A percentile compares a stretch with the other conserved stretches of the same genome.
phyloP scores from a whole-genome alignment of 23 tunicate genomes.

The Aplidium turbinatum region DNA sequence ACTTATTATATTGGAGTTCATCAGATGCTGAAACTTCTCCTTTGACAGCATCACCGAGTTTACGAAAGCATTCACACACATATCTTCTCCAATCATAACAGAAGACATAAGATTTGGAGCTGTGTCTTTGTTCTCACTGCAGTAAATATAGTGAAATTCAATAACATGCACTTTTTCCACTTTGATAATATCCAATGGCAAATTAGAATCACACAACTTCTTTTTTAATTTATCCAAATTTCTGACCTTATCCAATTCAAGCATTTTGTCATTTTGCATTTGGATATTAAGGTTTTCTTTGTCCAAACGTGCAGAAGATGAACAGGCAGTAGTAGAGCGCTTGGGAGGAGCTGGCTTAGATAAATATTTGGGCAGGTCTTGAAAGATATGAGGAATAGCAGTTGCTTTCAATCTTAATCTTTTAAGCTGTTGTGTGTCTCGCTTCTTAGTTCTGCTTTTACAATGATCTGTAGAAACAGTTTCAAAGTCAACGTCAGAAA shows the following conservation, averaged over 20 bases:
- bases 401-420: neutral
- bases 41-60: constrained; percentile 7
- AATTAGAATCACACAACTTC: neutral
- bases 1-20: neutral
- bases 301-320: constrained; percentile 1
- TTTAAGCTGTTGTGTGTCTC: constrained; percentile 9
- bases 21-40: neutral
- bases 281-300: constrained; percentile 7
- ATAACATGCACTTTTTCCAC: neutral
- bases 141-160: constrained; percentile 1
- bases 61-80: constrained; percentile 4
- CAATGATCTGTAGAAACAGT: neutral
- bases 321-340: neutral
- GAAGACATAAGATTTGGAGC: constrained; percentile 16
- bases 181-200: neutral
- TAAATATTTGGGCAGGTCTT: constrained; percentile 10
- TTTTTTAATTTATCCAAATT: constrained; percentile 1
- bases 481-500: constrained; percentile 8
- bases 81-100: neutral
- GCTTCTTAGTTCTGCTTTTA: constrained; percentile 1
- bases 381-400: constrained; percentile 9
- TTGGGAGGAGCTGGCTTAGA: constrained; percentile 2
- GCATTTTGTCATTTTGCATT: neutral
- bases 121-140: neutral
- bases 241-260: neutral